Conservation (phyloP, 2,113 vertebrate genomes). For the Ptyas mucosa region DNA sequence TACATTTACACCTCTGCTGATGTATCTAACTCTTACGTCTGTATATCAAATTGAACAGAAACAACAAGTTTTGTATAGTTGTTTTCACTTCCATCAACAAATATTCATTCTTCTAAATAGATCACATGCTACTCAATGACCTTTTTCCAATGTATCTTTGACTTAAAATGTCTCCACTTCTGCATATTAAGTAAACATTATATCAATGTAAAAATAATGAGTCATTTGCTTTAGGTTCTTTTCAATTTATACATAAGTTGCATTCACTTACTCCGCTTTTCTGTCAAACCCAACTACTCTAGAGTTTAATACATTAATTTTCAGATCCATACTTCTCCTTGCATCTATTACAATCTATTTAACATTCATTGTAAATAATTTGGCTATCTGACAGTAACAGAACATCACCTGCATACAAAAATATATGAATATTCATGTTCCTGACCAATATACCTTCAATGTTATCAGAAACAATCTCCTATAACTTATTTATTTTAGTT, state of each 20-base stretch:
- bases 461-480: background rate
- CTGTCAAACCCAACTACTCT: background rate
- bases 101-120: background rate
- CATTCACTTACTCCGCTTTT: background rate
- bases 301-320: background rate
- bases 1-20: background rate
- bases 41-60: background rate
- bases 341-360: background rate
- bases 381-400: background rate
- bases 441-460: background rate
- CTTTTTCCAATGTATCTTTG: background rate
- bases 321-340: background rate
- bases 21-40: background rate
- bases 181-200: background rate
- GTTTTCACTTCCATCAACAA: background rate
- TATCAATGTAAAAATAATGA: background rate
- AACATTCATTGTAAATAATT: background rate
- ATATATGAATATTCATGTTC: background rate
- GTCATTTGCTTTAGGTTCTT: background rate
- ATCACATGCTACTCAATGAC: background rate
- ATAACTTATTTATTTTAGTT: background rate
- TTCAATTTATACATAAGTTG: background rate
- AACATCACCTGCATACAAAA: background rate
- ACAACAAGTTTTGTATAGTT: background rate
- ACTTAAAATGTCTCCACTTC: background rate